These are phyloP conservation scores for Parazoanthus swiftii DNA, from an alignment of 92 coral and sea anemone species.

Conservation along the genomic window DNA sequence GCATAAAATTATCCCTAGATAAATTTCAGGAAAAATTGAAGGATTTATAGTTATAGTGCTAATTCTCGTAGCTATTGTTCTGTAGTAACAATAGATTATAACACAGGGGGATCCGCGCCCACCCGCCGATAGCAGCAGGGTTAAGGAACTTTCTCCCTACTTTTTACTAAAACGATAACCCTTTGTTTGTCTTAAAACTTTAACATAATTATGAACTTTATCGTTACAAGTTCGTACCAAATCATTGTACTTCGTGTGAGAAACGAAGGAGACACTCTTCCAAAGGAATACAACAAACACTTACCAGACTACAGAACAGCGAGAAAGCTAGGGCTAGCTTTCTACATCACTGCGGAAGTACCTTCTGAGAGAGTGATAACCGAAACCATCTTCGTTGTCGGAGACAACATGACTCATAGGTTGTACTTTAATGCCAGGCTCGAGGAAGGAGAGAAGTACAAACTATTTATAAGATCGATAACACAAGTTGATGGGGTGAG, in stretches of 20 bases:
- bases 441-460: not conserved
- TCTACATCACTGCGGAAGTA: conserved; percentile 1
- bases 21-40: too few species aligned
- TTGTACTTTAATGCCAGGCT: not conserved
- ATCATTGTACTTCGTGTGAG: not conserved
- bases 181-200: too few species aligned
- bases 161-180: too few species aligned
- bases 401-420: not conserved
- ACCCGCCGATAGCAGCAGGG: too few species aligned
- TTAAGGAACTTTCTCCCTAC: too few species aligned
- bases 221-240: not conserved
- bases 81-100: too few species aligned
- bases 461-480: not conserved
- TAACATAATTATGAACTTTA: not conserved
- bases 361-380: not conserved
- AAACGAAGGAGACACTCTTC: not conserved
- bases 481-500: not conserved
- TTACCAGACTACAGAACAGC: not conserved
- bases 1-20: too few species aligned
- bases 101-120: too few species aligned
- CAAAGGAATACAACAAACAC: not conserved
- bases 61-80: too few species aligned
- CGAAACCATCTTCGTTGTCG: not conserved
- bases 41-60: too few species aligned
- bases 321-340: not conserved